Evolutionary conservation across 2,113 vertebrate genomes (phyloP).

Genomic region (Noctilio leporinus): DNA sequence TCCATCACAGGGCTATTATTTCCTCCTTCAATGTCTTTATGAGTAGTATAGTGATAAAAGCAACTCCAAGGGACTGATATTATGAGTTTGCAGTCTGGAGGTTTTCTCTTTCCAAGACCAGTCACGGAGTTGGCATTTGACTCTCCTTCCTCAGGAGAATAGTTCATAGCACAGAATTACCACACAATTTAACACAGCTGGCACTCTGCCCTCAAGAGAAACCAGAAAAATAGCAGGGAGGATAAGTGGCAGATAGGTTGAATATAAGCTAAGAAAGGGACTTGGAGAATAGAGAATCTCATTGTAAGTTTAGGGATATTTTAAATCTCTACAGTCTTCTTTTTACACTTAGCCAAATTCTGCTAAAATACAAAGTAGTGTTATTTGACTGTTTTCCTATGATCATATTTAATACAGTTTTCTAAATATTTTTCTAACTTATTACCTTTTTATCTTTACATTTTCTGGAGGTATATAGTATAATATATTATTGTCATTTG

Average conservation of each 20-base stretch:
- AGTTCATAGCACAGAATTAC: constrained; percentile 34
- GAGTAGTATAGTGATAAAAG: neutral
- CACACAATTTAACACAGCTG: constrained; percentile 31
- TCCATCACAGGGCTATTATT: neutral
- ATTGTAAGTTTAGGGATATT: constrained; percentile 11
- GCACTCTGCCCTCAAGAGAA: constrained; percentile 28
- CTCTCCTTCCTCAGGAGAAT: neutral
- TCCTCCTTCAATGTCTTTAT: neutral
- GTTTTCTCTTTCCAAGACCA: neutral
- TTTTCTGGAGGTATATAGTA: neutral
- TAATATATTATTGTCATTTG: neutral
- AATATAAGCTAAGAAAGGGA: neutral
- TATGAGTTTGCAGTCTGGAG: neutral
- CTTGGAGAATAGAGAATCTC: neutral
- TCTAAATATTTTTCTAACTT: neutral
- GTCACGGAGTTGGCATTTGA: neutral
- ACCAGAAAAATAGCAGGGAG: neutral
- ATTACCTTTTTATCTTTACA: neutral
- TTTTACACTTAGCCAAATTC: constrained; percentile 16
- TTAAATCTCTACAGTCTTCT: constrained; percentile 13
- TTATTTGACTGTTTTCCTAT: neutral
- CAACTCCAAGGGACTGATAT: neutral
- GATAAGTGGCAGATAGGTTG: neutral
- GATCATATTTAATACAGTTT: neutral
- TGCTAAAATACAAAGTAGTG: neutral